A percentile compares a stretch with the other conserved stretches of the same genome.
Conservation (phyloP, 1,140 invertebrate genomes). For the Drosophila guanche region DNA sequence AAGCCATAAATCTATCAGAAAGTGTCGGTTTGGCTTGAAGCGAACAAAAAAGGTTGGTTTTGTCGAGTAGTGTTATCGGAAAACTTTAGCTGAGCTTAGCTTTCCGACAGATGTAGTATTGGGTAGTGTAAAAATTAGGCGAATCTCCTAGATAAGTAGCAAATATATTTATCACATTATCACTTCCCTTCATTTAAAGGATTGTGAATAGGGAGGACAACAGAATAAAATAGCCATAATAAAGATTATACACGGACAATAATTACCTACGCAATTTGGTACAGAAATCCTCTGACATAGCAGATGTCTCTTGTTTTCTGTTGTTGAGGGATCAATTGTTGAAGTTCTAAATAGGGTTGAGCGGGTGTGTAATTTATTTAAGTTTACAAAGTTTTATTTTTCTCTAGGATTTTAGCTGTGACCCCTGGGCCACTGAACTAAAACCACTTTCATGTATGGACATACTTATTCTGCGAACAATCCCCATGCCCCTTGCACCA, state of each 20-base stretch:
- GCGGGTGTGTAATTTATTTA: not conserved
- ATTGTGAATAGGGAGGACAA: constrained; percentile 29
- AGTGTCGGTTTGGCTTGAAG: too few relatives aligned
- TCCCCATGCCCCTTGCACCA: constrained; percentile 4
- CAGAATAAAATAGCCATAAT: constrained; percentile 73
- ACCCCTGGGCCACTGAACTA: too few relatives aligned
- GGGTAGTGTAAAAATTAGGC: constrained; percentile 40
- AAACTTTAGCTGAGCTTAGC: constrained; percentile 11
- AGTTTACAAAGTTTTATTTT: too few relatives aligned
- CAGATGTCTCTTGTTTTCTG: constrained; percentile 38
- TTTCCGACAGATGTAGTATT: constrained; percentile 32
- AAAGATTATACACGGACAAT: constrained; percentile 80
- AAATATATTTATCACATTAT: too few relatives aligned
- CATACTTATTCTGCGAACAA: too few relatives aligned
- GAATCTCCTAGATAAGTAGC: constrained; percentile 7
- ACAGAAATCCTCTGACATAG: constrained; percentile 44
- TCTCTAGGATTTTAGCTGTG: too few relatives aligned
- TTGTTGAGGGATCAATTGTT: not conserved
- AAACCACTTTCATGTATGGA: too few relatives aligned
- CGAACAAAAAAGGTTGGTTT: too few relatives aligned
- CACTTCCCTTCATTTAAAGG: too few relatives aligned
- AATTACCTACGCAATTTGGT: constrained; percentile 67
- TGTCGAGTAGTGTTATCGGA: constrained; percentile 3
- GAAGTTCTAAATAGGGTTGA: not conserved
- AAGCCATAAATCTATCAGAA: too few relatives aligned